Evolutionary conservation across 2,888 invertebrate species (phyloP), one percentile per base, ranked within the genome.

Genomic region (Drosophila helvetica): DNA sequence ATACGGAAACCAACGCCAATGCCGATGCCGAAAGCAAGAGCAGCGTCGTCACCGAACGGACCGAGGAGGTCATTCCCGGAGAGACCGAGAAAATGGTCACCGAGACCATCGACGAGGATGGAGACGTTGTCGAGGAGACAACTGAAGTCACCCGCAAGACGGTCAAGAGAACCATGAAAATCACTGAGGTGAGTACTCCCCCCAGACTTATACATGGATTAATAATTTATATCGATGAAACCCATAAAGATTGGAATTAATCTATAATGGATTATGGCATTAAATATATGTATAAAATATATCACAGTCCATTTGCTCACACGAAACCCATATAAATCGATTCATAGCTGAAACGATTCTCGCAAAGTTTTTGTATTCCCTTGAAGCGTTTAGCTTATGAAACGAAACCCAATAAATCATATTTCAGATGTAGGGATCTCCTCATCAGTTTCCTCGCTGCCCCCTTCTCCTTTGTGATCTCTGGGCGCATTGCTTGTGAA

Each of bases 81-180:
- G 91, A 90, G 52, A 85, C 80, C 50, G 90, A 90, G 69, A 86
- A 91, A 80, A 87, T 90, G 79, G 84, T 90, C 19, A 89, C 91
- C 51, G 91, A 91, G 58, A 80, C 86, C 54, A 86, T 91, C 62
- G 91, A 91, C 42, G 91, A 91, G 72, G 91, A 91, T 69, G 92
- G 91, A 60, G 92, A 91, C 57, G 90, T 90, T 55, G 90, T 91
- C 17, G 91, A 92, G 77, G 91, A 92, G 76, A 90, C 90, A 51
- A 91, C 92, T 38, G 86, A 92, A 75, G 90, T 92, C 8, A 90
- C 90, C 43, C 91, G 92, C 62, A 92, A 92, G 79, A 90, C 90
- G 62, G 92, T 92, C 15, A 91, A 91, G 65, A 90, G 91, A 53
- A 91, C 91, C 64, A 91, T 91, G 91, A 91, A 91, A 85, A 91